Percentiles rank a stretch among this genome's conserved stretches.
Conservation (phyloP, 1,140 invertebrate species). For the Rhyacophila brunnea region DNA sequence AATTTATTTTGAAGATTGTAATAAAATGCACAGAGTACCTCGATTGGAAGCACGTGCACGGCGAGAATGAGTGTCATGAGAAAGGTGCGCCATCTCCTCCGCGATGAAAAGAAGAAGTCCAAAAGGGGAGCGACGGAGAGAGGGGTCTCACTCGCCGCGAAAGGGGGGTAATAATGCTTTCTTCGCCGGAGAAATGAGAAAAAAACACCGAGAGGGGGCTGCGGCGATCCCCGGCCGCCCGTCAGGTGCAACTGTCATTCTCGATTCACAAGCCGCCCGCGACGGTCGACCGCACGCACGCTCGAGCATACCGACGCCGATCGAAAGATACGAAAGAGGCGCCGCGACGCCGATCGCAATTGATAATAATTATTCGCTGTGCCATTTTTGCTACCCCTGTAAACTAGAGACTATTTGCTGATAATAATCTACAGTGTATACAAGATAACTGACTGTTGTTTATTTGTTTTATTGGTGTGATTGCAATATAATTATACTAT, state of each 20-base stretch:
- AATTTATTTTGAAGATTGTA: background rate
- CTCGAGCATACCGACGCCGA: background rate
- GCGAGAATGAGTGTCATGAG: slow-evolving; percentile 22
- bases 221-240: slow-evolving; percentile 1
- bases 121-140: background rate
- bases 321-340: background rate
- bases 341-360: slow-evolving; percentile 11
- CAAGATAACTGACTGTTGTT: too few species aligned
- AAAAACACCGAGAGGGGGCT: slow-evolving; percentile 1
- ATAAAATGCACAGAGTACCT: background rate
- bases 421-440: too few species aligned
- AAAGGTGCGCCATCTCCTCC: slow-evolving; percentile 13
- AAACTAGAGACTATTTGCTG: too few species aligned
- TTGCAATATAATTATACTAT: too few species aligned
- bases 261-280: slow-evolving; percentile 8
- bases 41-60: slow-evolving; percentile 2
- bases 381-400: too few species aligned
- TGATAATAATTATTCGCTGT: too few species aligned
- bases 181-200: slow-evolving; percentile 23
- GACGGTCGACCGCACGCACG: slow-evolving; percentile 5
- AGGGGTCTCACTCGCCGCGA: background rate
- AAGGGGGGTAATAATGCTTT: slow-evolving; percentile 9
- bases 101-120: background rate
- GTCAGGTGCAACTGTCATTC: slow-evolving; percentile 23
- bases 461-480: too few species aligned